Conservation (phyloP, 2,888 invertebrate species). For the Loripinus fragilis region DNA sequence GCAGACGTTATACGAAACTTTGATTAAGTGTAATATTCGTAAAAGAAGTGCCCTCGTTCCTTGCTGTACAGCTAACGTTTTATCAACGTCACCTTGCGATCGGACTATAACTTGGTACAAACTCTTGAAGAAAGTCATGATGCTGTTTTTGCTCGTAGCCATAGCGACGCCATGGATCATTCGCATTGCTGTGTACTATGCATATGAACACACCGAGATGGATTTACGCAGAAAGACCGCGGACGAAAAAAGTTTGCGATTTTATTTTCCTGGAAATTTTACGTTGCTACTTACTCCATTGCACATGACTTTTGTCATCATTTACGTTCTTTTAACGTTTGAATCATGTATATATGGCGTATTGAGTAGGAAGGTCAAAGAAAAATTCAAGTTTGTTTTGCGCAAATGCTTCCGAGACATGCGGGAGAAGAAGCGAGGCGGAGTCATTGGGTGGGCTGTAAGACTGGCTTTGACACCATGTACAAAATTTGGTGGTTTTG, state of each 20-base stretch:
- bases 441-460: slow-evolving; percentile 64
- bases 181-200: slow-evolving; percentile 70
- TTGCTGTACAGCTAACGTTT: slow-evolving; percentile 69
- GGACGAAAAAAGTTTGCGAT: slow-evolving; percentile 31
- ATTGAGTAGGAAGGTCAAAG: slow-evolving; percentile 57
- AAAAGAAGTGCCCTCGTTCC: slow-evolving; percentile 63
- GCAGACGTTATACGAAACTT: slow-evolving; percentile 66
- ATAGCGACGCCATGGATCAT: slow-evolving; percentile 72
- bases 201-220: slow-evolving; percentile 70
- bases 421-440: slow-evolving; percentile 58
- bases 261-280: slow-evolving; percentile 71
- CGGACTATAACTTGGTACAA: slow-evolving; percentile 62
- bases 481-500: slow-evolving; percentile 71
- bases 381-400: slow-evolving; percentile 64
- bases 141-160: slow-evolving; percentile 60
- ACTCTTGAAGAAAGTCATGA: slow-evolving; percentile 63
- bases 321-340: slow-evolving; percentile 73
- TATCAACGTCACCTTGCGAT: slow-evolving; percentile 32
- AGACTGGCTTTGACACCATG: slow-evolving; percentile 75
- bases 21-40: slow-evolving; percentile 75
- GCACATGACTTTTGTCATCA: slow-evolving; percentile 74
- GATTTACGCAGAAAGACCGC: slow-evolving; percentile 54
- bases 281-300: slow-evolving; percentile 76
- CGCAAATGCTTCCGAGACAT: slow-evolving; percentile 73
- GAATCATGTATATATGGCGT: slow-evolving; percentile 69